A percentile compares a stretch with the other conserved stretches of the same genome.
phyloP scores from a whole-genome alignment of 2,113 vertebrate species.

The Oostethus manadensis region DNA sequence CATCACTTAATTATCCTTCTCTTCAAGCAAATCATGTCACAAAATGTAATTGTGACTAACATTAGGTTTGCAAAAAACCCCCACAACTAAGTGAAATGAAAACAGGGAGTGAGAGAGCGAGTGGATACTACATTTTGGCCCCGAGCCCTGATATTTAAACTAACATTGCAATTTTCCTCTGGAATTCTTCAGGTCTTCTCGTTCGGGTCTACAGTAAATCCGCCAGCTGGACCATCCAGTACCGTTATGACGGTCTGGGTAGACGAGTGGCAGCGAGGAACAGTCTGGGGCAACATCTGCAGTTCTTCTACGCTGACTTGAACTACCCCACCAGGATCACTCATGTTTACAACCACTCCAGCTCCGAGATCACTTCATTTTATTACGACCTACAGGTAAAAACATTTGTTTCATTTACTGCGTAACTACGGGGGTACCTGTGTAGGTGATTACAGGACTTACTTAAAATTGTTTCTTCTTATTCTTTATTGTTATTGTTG shows the following conservation, averaged over 20 bases:
- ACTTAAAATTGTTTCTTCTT: too few species aligned
- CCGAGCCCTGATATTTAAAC: too few species aligned
- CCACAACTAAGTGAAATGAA: too few species aligned
- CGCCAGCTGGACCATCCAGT: conserved; percentile 93
- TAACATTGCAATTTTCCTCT: neutral
- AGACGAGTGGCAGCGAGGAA: conserved; percentile 88
- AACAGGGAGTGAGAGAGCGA: too few species aligned
- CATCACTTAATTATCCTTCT: too few species aligned
- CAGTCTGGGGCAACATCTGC: conserved; percentile 93
- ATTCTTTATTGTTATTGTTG: too few species aligned
- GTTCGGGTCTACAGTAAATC: conserved; percentile 95
- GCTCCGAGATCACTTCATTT: conserved; percentile 95
- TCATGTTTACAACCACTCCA: conserved; percentile 97
- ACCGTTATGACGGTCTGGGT: conserved; percentile 92
- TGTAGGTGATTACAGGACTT: neutral
- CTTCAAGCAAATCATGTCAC: too few species aligned
- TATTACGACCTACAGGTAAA: conserved; percentile 90
- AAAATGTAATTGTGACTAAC: too few species aligned
- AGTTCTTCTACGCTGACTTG: conserved; percentile 96
- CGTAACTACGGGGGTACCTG: too few species aligned
- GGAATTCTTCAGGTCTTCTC: conserved; percentile 72
- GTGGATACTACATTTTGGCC: too few species aligned
- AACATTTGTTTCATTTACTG: neutral
- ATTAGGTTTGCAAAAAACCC: too few species aligned
- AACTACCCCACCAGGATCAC: conserved; percentile 95